Evolutionary conservation across 1,140 invertebrate genomes (phyloP), one percentile per base, ranked within the genome.

Genomic region (Zaprionus lachaisei): DNA sequence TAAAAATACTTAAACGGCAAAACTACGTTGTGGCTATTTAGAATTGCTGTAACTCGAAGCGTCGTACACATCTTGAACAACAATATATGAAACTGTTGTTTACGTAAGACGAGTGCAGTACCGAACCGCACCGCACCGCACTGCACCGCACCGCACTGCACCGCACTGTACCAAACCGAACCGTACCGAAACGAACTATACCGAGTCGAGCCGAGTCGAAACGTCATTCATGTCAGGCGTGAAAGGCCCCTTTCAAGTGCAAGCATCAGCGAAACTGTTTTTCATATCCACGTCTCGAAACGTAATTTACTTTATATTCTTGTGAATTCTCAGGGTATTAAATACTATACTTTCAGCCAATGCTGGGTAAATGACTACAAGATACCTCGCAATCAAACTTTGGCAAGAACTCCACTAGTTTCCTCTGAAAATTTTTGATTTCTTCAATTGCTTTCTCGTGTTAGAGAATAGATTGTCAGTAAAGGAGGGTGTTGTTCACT

Each of bases 151-250:
- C 9, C 7, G 7, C 28, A 9, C 9, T 31, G 31, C 31, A 31
- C 28, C 9, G 28, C 31, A 66, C 44, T 61, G 51, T 61, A 37
- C 65, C 71, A 15, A 38, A 24, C 73, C 34, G 38, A 15, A 41
- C 38, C 38, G 5, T n/a, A 41, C 38, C n/a, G 38, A 9, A 44
- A 7, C 41, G n/a, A 44, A 17, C n/a, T n/a, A 7, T 2, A 44
- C 20, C 47, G 47, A 24, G 7, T 20, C 47, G 47, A 51, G 12
- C 4, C 20, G 20, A 24, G 22, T 34, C 47, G 38, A 72, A 22
- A 51, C 61, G 77, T 68, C 81, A 86, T 87, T 86, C 83, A 86
- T 86, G 66, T 12, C 55, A 38, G 75, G 75, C 75, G 82, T 81
- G 82, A 85, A 85, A 87, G 77, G 58, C 20, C 63, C 54, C 17